Conservation (phyloP, 2,113 vertebrate genomes). For the Ciconia boyciana region DNA sequence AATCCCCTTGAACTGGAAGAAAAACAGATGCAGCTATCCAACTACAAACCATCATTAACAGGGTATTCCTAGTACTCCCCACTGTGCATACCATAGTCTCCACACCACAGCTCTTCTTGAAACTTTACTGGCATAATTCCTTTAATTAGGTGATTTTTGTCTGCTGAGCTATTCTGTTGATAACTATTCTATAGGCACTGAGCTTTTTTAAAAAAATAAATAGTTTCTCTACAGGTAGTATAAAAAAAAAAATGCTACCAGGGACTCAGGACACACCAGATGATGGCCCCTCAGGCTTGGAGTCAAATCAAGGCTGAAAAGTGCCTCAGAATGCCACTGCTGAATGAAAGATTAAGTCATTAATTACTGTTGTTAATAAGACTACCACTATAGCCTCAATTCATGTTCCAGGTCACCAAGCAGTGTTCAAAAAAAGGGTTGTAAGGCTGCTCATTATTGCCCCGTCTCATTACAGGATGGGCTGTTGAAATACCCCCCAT, state of each 20-base stretch:
- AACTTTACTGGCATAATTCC: not conserved
- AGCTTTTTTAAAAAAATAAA: not conserved
- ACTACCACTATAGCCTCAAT: not conserved
- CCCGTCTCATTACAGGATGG: not conserved
- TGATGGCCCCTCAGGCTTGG: rapidly evolving
- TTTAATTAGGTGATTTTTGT: not conserved
- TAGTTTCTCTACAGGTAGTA: not conserved
- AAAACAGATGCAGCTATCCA: not conserved
- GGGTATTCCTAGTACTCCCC: not conserved
- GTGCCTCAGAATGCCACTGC: not conserved
- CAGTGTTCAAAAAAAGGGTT: not conserved
- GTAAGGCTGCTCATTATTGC: not conserved
- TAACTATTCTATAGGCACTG: not conserved
- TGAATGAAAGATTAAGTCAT: not conserved
- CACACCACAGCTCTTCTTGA: not conserved
- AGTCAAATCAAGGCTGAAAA: not conserved
- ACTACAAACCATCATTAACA: not conserved
- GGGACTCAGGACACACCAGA: not conserved
- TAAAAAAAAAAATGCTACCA: not conserved
- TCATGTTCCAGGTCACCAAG: not conserved
- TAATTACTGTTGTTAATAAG: not conserved
- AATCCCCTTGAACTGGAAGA: not conserved
- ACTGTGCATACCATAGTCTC: not conserved
- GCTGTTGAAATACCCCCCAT: not conserved
- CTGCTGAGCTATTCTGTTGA: not conserved